Evolutionary conservation across 2,888 invertebrate genomes (phyloP).

Genomic region (Dendrolimus pini): DNA sequence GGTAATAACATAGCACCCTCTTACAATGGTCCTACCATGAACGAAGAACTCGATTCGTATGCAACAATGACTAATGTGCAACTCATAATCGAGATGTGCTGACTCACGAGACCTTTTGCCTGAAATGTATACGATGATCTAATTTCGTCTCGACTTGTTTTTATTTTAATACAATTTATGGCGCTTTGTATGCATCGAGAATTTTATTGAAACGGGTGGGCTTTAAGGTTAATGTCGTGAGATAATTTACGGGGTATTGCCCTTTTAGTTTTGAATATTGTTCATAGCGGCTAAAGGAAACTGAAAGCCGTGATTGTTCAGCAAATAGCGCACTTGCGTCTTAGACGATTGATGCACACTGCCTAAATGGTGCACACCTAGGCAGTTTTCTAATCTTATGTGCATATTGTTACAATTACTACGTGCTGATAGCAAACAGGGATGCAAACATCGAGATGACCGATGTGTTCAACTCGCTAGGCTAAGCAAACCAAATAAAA

Average conservation of each 20-base stretch:
- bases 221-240: neutral
- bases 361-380: too few relatives aligned
- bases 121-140: slow-evolving; percentile 27
- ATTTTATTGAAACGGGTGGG: slow-evolving; percentile 1
- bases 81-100: slow-evolving; percentile 11
- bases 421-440: too few relatives aligned
- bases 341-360: too few relatives aligned
- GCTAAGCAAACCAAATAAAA: too few relatives aligned
- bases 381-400: too few relatives aligned
- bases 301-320: too few relatives aligned
- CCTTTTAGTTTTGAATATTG: neutral
- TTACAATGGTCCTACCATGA: slow-evolving; percentile 15
- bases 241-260: neutral
- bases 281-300: too few relatives aligned
- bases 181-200: slow-evolving; percentile 7
- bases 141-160: slow-evolving; percentile 14
- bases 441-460: too few relatives aligned
- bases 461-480: too few relatives aligned
- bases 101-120: slow-evolving; percentile 22
- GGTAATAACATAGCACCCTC: too few relatives aligned
- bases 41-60: slow-evolving; percentile 17
- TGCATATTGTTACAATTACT: too few relatives aligned
- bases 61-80: slow-evolving; percentile 21
- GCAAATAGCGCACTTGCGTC: too few relatives aligned
- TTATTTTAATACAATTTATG: slow-evolving; percentile 3